A percentile compares a stretch with the other conserved stretches of the same genome.
Evolutionary conservation across 2,797 vertebrate genomes (phyloP).

Genomic region (Glossophaga mutica): DNA sequence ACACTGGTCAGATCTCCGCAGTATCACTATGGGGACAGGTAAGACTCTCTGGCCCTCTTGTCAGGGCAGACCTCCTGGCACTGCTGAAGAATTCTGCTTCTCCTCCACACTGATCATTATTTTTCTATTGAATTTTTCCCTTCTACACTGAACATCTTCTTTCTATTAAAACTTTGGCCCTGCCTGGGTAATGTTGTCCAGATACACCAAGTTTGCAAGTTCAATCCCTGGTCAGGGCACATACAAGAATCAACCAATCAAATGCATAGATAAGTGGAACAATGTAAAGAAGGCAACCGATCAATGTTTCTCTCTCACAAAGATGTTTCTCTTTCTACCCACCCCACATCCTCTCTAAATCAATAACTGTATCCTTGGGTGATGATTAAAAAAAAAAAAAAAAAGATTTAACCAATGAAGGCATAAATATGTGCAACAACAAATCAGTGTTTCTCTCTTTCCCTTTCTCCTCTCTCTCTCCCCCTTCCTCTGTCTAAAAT

Average conservation of each 20-base stretch:
- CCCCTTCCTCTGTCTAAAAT: background rate
- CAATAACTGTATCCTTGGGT: background rate
- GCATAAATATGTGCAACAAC: background rate
- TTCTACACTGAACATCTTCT: background rate
- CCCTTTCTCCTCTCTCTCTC: no score
- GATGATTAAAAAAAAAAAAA: background rate
- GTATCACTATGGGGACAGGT: background rate
- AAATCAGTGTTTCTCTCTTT: background rate
- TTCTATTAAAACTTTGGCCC: background rate
- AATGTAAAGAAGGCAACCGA: background rate
- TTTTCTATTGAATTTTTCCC: background rate
- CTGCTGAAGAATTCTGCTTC: background rate
- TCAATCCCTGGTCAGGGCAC: background rate
- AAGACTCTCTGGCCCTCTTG: background rate
- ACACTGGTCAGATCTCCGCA: background rate
- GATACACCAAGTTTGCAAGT: no score
- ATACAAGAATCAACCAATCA: background rate
- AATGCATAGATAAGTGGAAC: background rate
- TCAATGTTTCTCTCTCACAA: background rate
- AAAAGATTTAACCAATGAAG: background rate
- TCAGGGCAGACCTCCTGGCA: background rate
- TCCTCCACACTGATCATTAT: background rate
- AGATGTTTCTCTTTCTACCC: no score
- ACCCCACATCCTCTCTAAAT: background rate
- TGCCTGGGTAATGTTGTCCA: no score